Base-by-base conservation (phyloP, 2,888 invertebrate species). In the Plagodis pulveraria region DNA sequence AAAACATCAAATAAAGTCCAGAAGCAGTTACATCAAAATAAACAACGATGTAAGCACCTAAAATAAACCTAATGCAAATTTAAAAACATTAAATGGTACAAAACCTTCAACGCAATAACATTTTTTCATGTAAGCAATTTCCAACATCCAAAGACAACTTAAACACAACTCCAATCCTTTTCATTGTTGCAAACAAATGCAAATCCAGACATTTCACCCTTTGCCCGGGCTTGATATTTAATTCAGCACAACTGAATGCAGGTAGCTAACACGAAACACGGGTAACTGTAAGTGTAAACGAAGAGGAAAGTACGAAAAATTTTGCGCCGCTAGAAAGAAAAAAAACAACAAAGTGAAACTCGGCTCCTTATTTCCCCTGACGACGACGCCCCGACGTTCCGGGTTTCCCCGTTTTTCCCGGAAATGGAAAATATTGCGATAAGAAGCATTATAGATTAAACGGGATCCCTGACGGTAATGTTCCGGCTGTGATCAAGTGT, bases 381-480 rank as follows among this genome's bases (percentile, higher is more conserved):
- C 92, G 93, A 80, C 92, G 91, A 86, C 83, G 76, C 77, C 83
- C 83, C 83, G 83, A 41, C 59, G 60, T 60, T 60, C 81, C 83
- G 83, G 80, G 87, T 84, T 56, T 76, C 80, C 83, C 83, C 77
- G 83, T 82, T 84, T 84, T 84, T 78, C 84, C 83, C 80, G 91
- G 90, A 91, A 93, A 91, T 92, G 92, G 92, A 89, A 92, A 93
- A 93, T 92, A 93, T 93, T 87, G 91, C 90, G 91, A 93, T 93
- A 93, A 93, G 91, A 84, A 81, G 83, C 92, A 91, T 93, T 93
- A 92, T 88, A 91, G 89, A 92, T 92, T 92, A 91, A 90, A 91
- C 87, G 84, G 81, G 85, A 84, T 81, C 72, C 81, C 81, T 72
- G 78, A 80, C 80, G 83, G 84, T 89, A 90, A 89, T 87, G 77